Evolutionary conservation across 2,113 vertebrate species (phyloP).

Genomic region (Gallinago jamesoni): DNA sequence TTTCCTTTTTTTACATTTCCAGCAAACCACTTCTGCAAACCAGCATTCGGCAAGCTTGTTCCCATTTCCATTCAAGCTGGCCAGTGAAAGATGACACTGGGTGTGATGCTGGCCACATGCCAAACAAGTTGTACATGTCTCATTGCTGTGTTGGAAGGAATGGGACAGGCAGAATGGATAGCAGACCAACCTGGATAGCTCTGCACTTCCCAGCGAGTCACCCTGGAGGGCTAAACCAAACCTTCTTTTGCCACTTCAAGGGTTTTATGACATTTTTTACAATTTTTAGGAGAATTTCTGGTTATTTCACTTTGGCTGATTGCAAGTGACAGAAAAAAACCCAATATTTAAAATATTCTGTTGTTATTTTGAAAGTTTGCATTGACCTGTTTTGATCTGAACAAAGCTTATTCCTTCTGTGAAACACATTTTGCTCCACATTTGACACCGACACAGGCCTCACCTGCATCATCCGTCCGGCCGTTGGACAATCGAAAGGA

Average conservation of each 20-base stretch:
- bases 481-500: slow-evolving; percentile 95
- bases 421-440: not conserved
- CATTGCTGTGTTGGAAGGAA: not conserved
- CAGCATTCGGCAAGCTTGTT: not conserved
- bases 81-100: not conserved
- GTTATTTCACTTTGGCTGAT: not conserved
- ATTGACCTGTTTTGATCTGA: not conserved
- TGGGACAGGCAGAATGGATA: not conserved
- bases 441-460: rapidly evolving
- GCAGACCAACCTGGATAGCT: not conserved
- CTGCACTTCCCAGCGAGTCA: not conserved
- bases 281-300: not conserved
- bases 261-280: not conserved
- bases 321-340: not conserved
- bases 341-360: not conserved
- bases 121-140: rapidly evolving
- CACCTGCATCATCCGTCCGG: slow-evolving; percentile 93
- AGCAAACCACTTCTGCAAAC: not conserved
- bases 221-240: not conserved
- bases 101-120: not conserved
- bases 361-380: not conserved
- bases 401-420: not conserved
- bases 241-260: not conserved
- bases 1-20: not conserved
- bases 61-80: not conserved